phyloP scores from a whole-genome alignment of 2,888 invertebrate species.

The Agrilus biguttatus region DNA sequence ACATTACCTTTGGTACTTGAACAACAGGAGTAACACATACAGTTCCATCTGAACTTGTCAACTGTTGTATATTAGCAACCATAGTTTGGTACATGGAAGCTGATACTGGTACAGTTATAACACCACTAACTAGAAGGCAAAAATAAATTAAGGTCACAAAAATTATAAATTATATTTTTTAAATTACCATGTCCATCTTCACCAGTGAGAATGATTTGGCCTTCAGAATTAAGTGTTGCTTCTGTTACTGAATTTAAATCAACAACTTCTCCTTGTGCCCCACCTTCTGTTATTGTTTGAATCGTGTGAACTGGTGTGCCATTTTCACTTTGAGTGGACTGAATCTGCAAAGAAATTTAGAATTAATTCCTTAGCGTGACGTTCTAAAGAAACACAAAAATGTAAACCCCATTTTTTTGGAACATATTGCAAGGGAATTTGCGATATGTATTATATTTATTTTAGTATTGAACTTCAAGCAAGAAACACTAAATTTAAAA shows the following conservation, averaged over 20 bases:
- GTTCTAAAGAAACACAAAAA: too few species aligned
- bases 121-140: slow-evolving; percentile 69
- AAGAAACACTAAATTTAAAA: too few species aligned
- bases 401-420: too few species aligned
- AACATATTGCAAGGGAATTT: too few species aligned
- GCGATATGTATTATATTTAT: too few species aligned
- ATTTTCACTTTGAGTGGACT: slow-evolving; percentile 44
- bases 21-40: slow-evolving; percentile 74
- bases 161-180: not conserved
- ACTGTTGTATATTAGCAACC: slow-evolving; percentile 76
- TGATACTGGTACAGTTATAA: slow-evolving; percentile 90
- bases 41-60: slow-evolving; percentile 59
- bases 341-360: slow-evolving; percentile 35
- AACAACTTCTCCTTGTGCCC: slow-evolving; percentile 66
- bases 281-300: slow-evolving; percentile 63
- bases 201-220: slow-evolving; percentile 87
- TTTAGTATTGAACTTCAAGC: too few species aligned
- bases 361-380: slow-evolving; percentile 1
- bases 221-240: slow-evolving; percentile 81
- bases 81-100: slow-evolving; percentile 94
- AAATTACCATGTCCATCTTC: slow-evolving; percentile 80
- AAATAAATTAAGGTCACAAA: slow-evolving; percentile 2
- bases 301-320: slow-evolving; percentile 45
- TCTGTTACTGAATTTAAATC: slow-evolving; percentile 83
- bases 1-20: slow-evolving; percentile 48